A percentile compares a stretch with the other conserved stretches of the same genome.
Conservation (phyloP, 1,140 invertebrate species). For the Lethocerus indicus region DNA sequence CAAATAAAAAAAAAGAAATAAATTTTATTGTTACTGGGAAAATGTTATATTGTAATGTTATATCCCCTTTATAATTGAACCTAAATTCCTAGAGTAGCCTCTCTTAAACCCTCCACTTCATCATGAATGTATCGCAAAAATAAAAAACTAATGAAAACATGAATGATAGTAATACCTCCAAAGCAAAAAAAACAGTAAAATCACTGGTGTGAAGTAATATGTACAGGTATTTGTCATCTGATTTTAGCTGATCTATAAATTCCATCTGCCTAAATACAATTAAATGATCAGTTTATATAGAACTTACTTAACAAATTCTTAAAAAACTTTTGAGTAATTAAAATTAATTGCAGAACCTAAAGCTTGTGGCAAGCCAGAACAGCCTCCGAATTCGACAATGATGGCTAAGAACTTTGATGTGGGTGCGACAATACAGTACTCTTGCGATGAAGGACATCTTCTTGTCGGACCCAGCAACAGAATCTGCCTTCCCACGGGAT, state of each 20-base stretch:
- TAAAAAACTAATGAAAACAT: too few relatives aligned
- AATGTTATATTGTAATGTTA: too few relatives aligned
- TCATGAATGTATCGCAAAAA: too few relatives aligned
- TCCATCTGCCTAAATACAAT: not conserved
- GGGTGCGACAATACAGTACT: constrained; percentile 70
- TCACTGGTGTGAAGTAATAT: too few relatives aligned
- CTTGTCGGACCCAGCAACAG: constrained; percentile 67
- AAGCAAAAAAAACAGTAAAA: too few relatives aligned
- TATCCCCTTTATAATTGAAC: too few relatives aligned
- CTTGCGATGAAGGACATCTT: constrained; percentile 70
- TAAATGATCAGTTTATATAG: not conserved
- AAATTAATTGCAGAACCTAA: constrained; percentile 48
- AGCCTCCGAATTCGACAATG: constrained; percentile 86
- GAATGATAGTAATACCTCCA: too few relatives aligned
- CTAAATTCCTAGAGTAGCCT: too few relatives aligned
- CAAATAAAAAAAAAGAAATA: too few relatives aligned
- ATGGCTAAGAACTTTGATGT: constrained; percentile 55
- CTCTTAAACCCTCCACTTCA: too few relatives aligned
- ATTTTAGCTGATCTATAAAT: not conserved
- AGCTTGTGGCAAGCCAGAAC: constrained; percentile 76
- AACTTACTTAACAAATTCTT: not conserved
- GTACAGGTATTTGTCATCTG: too few relatives aligned
- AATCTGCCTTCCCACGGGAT: constrained; percentile 77
- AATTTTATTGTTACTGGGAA: too few relatives aligned
- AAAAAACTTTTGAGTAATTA: not conserved